These are phyloP conservation scores for Parauchenoglanis ngamensis DNA, from an alignment of 2,797 vertebrate genomes.

Conservation along the genomic window DNA sequence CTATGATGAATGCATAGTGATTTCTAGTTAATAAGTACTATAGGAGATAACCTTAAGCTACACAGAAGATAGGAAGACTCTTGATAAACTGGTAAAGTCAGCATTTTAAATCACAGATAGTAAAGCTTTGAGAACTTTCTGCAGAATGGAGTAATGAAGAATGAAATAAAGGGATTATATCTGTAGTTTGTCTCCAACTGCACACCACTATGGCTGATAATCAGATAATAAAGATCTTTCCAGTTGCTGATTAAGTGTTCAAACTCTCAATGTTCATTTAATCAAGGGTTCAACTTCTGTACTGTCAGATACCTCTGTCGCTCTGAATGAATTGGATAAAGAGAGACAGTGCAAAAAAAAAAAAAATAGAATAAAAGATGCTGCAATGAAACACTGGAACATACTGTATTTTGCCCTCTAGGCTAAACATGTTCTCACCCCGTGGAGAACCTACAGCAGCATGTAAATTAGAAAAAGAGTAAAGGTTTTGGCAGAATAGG, in stretches of 20 bases:
- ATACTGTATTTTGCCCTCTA: not conserved
- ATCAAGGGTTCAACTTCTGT: not conserved
- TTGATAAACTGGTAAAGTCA: constrained; percentile 9
- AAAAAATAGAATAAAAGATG: not conserved
- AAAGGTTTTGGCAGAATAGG: constrained; percentile 6
- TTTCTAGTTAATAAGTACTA: constrained; percentile 37
- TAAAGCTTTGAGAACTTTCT: not conserved
- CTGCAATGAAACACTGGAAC: not conserved
- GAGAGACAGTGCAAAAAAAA: not conserved
- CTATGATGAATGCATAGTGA: not conserved
- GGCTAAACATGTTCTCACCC: not conserved
- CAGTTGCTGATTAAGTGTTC: constrained; percentile 25
- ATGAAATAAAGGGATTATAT: constrained; percentile 2
- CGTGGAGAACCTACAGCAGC: not conserved
- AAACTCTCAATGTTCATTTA: constrained; percentile 21
- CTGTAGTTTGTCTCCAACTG: constrained; percentile 34
- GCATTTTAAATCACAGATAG: constrained; percentile 34
- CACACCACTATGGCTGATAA: constrained; percentile 18
- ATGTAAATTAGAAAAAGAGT: not conserved
- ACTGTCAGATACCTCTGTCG: not conserved
- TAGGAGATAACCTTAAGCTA: not conserved
- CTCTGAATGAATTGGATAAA: not conserved
- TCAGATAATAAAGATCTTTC: constrained; percentile 11
- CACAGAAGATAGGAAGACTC: constrained; percentile 10
- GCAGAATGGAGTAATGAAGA: not conserved